Percentiles rank a stretch among this genome's conserved stretches.
Conservation (phyloP, 2,888 invertebrate genomes). For the Scaptomyza polygonia region DNA sequence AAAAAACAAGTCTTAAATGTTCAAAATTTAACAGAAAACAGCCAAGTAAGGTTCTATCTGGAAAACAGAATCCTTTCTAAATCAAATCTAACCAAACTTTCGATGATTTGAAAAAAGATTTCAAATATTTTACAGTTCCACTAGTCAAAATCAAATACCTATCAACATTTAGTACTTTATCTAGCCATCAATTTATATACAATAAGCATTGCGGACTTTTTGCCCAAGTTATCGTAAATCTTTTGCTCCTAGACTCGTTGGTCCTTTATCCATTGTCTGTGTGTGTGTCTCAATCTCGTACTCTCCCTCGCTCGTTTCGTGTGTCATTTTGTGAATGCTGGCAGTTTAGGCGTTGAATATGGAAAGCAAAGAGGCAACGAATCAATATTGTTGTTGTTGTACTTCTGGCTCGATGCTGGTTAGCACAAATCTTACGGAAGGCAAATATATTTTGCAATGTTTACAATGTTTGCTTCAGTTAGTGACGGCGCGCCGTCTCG, state of each 20-base stretch:
- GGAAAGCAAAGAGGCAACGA: slow-evolving; percentile 46
- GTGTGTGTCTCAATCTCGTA: slow-evolving; percentile 4
- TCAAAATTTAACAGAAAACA: not conserved
- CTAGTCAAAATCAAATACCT: slow-evolving; percentile 5
- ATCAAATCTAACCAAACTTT: not conserved
- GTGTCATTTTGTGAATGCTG: slow-evolving; percentile 69
- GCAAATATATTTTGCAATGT: slow-evolving; percentile 72
- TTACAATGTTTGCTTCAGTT: slow-evolving; percentile 54
- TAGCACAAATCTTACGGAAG: slow-evolving; percentile 62
- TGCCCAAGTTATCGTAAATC: slow-evolving; percentile 16
- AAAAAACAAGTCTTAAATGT: slow-evolving; percentile 40
- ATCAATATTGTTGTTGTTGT: no score
- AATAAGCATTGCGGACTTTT: slow-evolving; percentile 5
- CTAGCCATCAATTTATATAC: not conserved
- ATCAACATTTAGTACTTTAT: not conserved
- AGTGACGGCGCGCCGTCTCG: not conserved
- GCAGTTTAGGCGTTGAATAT: slow-evolving; percentile 56
- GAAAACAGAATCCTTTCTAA: not conserved
- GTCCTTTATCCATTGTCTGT: slow-evolving; percentile 9
- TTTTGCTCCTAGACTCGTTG: not conserved
- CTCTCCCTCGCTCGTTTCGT: slow-evolving; percentile 40
- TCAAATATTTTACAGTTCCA: slow-evolving; percentile 4
- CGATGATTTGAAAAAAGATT: not conserved
- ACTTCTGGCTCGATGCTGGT: slow-evolving; percentile 62
- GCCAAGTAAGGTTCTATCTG: no score